Conservation (phyloP, 2,113 vertebrate genomes). For the Syngnathus typhle region DNA sequence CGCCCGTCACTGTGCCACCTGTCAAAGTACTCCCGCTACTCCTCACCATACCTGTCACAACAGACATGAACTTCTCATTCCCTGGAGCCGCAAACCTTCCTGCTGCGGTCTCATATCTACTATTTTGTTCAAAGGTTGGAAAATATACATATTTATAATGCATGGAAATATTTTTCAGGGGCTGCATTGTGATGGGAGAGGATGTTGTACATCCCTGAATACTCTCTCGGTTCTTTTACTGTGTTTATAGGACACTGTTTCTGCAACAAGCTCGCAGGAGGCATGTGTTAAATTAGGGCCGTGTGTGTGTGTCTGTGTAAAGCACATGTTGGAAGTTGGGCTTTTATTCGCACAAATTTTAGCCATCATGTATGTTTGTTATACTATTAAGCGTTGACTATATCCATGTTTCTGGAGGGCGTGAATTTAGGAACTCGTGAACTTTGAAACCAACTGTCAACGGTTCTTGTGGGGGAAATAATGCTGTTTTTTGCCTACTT, state of each 20-base stretch:
- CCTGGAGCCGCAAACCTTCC: neutral
- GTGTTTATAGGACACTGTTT: slow-evolving; percentile 50
- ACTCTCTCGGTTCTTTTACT: slow-evolving; percentile 20
- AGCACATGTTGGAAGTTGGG: too few species aligned
- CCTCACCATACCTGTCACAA: slow-evolving; percentile 34
- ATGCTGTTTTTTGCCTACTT: too few species aligned
- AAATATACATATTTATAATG: slow-evolving; percentile 4
- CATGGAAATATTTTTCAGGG: slow-evolving; percentile 12
- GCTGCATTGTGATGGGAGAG: slow-evolving; percentile 10
- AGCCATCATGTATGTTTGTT: too few species aligned
- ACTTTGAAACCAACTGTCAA: too few species aligned
- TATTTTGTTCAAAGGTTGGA: slow-evolving; percentile 6
- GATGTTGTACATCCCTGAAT: slow-evolving; percentile 21
- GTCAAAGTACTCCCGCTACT: slow-evolving; percentile 32
- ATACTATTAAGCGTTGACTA: too few species aligned
- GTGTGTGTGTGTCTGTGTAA: slow-evolving; percentile 2
- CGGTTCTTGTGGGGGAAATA: too few species aligned
- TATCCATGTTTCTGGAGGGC: too few species aligned
- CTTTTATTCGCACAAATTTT: too few species aligned
- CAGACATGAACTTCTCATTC: slow-evolving; percentile 15
- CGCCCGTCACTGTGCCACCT: slow-evolving; percentile 27
- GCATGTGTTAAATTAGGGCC: slow-evolving; percentile 37
- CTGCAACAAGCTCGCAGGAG: slow-evolving; percentile 41
- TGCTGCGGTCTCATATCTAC: neutral
- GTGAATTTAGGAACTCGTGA: too few species aligned